Evolutionary conservation across 2,797 vertebrate species (phyloP), one percentile per base, ranked within the genome.

Genomic region (Rhabdophis nuchalis): DNA sequence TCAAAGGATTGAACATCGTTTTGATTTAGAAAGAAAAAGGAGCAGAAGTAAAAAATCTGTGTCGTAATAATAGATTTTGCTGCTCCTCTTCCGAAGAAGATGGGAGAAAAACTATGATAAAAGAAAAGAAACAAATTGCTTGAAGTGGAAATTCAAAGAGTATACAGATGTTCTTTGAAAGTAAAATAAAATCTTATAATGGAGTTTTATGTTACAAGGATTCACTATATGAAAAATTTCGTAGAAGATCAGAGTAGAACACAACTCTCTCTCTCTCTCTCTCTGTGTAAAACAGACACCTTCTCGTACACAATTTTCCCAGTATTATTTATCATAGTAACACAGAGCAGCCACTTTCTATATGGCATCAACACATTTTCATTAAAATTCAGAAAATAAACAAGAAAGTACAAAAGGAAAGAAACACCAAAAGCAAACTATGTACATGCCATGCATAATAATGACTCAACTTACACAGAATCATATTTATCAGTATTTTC

Each of bases 101-200:
- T 9, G 36, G 72, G 52, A 27, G 54, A 29, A 2, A 57, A 41
- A 82, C 36, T 57, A 86, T 72, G 92, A 92, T 77, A 85, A 92
- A 92, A 92, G 89, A 77, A 90, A 87, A 86, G 88, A 57, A 89
- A 89, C 88, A 92, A 90, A 92, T 72, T 90, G 85, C 16, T 90
- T 87, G 85, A 90, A 92, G 41, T 77, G 16, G 41, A 87, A 87
- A 92, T 86, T 68, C 92, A 92, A 86, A 87, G 89, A 90, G 36
- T 89, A 92, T 18, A 72, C 41, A 27, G 41, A 41, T 52, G 58
- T 92, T 87, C 36, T 87, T 77, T 90, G 60, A 92, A 92, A 92
- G 72, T 86, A 92, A 86, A 53, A 57, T 58, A 54, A 87, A 77
- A 72, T 58, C 36, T 68, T 53, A 32, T 57, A n/a, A 92, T 46